phyloP scores from a whole-genome alignment of 1,140 invertebrate species.

The Phymorhynchus buccinoides region DNA sequence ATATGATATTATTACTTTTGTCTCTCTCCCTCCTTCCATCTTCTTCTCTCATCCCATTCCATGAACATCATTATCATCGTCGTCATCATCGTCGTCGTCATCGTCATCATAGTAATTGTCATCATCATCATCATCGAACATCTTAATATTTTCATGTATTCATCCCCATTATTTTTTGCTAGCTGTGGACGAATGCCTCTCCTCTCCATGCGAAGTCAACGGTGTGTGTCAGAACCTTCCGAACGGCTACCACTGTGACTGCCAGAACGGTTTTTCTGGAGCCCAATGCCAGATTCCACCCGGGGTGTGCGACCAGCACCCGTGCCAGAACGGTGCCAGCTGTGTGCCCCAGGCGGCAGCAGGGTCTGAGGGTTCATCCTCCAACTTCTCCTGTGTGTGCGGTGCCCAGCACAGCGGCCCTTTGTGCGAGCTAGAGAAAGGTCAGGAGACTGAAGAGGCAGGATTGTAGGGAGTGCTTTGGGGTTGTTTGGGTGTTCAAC shows the following conservation, averaged over 20 bases:
- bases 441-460: no score
- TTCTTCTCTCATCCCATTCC: no score
- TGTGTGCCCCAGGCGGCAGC: not conserved
- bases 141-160: no score
- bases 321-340: constrained; percentile 12
- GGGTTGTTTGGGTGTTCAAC: not conserved
- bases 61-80: no score
- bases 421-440: not conserved
- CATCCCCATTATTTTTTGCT: no score
- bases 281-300: not conserved
- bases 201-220: not conserved
- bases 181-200: constrained; percentile 24
- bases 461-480: no score
- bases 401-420: not conserved
- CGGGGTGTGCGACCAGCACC: not conserved
- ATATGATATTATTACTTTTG: no score
- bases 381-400: constrained; percentile 21
- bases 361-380: not conserved
- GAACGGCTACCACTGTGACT: constrained; percentile 6
- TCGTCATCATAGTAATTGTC: no score
- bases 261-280: constrained; percentile 6
- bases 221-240: not conserved
- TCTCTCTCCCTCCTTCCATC: no score
- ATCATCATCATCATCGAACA: no score
- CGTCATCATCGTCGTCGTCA: no score